Evolutionary conservation across 2,888 invertebrate species (phyloP), one percentile per base, ranked within the genome.

Genomic region (Euproctis similis): DNA sequence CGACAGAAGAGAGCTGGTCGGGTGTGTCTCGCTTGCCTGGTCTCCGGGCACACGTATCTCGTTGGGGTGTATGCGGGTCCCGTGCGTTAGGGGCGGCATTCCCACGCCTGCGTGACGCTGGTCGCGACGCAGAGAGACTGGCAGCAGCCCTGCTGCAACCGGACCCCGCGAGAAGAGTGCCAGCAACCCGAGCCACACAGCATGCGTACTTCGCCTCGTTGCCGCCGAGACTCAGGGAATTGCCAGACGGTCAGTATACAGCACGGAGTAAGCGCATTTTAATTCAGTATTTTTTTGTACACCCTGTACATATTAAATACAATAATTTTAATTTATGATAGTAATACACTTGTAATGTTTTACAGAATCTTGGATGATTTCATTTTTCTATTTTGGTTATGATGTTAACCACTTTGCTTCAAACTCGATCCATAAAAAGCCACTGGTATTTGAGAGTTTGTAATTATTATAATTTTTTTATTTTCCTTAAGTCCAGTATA

Each of bases 171-270:
- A 87, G 92, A 53, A 89, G 98, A 60, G 89, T 96, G 69, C 90
- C 95, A 29, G 97, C 98, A 30, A 90, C 91, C 26, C 88, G 92
- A 21, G 97, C 98, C 24, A 88, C 97, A 75, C 87, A 87, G 42
- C 97, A 98, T 86, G 86, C 90, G 34, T 99, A 97, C 85, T 99
- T 98, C 85, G 88, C 90, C 42, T 90, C 92, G 50, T 89, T 98
- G 74, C 97, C 98, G 63, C 90, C 90, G 68, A 91, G 95, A 80
- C 88, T 98, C 49, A 89, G 93, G 67, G 94, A 96, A 67, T 87
- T 98, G 84, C 95, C 96, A 52, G 96, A 96, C 69, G 95, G 97
- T 97, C 74, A 88, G 89, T 75, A 28, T 1, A 12, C 19, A 12
- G 14, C 17, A 3, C 8, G 7, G 3, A 14, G 14, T 14, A 6